phyloP scores from a whole-genome alignment of 2,888 invertebrate genomes.

The Drosophila villosipedis region DNA sequence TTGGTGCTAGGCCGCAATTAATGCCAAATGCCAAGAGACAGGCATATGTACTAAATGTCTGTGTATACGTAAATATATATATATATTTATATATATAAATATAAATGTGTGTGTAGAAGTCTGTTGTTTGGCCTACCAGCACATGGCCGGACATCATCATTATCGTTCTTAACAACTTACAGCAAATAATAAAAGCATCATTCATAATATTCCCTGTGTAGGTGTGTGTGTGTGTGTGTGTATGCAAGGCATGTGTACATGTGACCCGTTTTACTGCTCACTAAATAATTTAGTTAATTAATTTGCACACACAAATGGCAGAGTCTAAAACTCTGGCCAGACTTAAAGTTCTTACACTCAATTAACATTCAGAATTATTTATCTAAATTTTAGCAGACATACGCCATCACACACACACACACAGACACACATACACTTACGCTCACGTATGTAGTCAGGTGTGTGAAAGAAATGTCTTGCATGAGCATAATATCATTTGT shows the following conservation, averaged over 20 bases:
- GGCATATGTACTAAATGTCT: conserved; percentile 17
- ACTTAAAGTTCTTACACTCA: conserved; percentile 75
- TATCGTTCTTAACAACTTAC: conserved; percentile 73
- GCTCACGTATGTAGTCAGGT: conserved; percentile 1
- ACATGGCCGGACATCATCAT: conserved; percentile 79
- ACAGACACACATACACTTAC: neutral
- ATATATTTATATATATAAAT: neutral
- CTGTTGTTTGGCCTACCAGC: conserved; percentile 32
- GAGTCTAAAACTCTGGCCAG: conserved; percentile 58
- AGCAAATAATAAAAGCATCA: conserved; percentile 76
- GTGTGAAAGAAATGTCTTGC: conserved; percentile 48
- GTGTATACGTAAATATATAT: neutral
- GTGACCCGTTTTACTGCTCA: conserved; percentile 47
- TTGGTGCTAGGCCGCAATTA: conserved; percentile 77
- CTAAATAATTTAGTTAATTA: conserved; percentile 80
- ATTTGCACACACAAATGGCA: conserved; percentile 66
- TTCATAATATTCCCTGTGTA: conserved; percentile 63
- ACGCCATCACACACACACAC: conserved; percentile 16
- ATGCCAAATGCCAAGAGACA: conserved; percentile 67
- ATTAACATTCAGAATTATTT: conserved; percentile 80
- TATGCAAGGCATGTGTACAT: neutral
- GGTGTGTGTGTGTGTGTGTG: conserved; percentile 13
- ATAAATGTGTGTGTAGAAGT: neutral
- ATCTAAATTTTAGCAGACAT: conserved; percentile 67
- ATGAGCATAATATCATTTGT: conserved; percentile 32